Conservation (phyloP, 2,797 vertebrate genomes). For the Enoplosus armatus region DNA sequence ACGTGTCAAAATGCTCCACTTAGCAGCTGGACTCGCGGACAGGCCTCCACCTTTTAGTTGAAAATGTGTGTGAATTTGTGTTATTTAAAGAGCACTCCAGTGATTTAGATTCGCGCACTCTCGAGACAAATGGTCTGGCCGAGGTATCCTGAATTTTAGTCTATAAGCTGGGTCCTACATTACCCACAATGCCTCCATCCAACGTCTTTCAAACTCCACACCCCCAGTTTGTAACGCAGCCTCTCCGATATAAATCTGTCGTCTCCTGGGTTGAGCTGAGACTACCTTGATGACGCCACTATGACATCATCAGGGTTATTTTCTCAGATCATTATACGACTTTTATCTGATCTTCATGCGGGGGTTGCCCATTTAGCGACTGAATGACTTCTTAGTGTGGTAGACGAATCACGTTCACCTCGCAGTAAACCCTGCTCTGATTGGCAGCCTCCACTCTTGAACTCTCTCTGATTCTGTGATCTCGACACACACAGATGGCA, state of each 20-base stretch:
- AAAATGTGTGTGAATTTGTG: not conserved
- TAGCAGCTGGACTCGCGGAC: too few species aligned
- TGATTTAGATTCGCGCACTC: not conserved
- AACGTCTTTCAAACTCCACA: not conserved
- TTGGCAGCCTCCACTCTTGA: slow-evolving; percentile 34
- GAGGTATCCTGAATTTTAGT: not conserved
- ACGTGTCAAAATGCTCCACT: too few species aligned
- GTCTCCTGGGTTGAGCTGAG: not conserved
- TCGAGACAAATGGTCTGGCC: too few species aligned
- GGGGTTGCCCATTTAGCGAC: not conserved
- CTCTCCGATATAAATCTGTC: not conserved
- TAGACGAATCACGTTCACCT: slow-evolving; percentile 11
- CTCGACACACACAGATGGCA: slow-evolving; percentile 45
- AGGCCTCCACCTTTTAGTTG: too few species aligned
- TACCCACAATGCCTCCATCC: slow-evolving; percentile 9
- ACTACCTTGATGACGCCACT: not conserved
- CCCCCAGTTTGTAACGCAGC: not conserved
- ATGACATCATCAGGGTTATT: not conserved
- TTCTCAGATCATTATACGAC: too few species aligned
- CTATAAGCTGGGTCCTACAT: not conserved
- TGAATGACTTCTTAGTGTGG: not conserved
- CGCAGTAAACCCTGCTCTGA: slow-evolving; percentile 32
- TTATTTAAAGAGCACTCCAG: not conserved
- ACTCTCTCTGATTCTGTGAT: slow-evolving; percentile 31
- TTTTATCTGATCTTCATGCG: not conserved